Base-by-base conservation (phyloP, 2,797 vertebrate genomes). In the Megaceryle alcyon region DNA sequence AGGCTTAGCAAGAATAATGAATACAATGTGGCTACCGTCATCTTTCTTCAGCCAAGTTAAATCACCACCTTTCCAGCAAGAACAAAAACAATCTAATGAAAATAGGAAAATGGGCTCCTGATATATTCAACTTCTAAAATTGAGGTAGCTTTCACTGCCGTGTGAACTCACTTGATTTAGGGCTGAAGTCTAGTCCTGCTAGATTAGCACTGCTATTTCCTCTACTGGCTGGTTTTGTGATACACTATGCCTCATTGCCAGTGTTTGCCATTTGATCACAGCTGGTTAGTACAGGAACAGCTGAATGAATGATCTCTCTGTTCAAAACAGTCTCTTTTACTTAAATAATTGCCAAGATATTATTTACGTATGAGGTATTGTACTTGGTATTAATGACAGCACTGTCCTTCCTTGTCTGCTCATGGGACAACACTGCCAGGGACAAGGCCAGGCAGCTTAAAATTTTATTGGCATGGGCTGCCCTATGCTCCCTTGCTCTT, bases 81-180 rank as follows among this genome's bases (percentile, higher is more conserved):
- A 95, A 68, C 71, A 89, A 96, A 95, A 96, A 53, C 90, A 94
- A 92, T 68, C 88, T 94, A 92, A 90, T 46, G 68, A 95, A 97
- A 95, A 93, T 59, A 94, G 86, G 90, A 96, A 95, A 97, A 95
- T 90, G 90, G 85, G 86, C 89, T 86, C 48, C 46, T 33, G 78
- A 15, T 71, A 75, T 6, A 31, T 35, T 20, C 65, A 73, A 87
- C 41, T 77, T 75, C 65, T 71, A 22, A 85, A 60, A 23, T 2
- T 77, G 71, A 85, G 82, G 83, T 48, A 75, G 60, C 41, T 96
- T 94, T 94, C 91, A 78, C 7, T 92, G 83, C 41, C 33, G 44
- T 53, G 68, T 85, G 88, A 96, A 85, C 88, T 89, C 83, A 29
- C 61, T 95, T 95, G 91, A 94, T 95, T 93, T 95, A 92, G 86